Evolutionary conservation across 2,797 vertebrate genomes (phyloP).

Genomic region (Caiman crocodilus): DNA sequence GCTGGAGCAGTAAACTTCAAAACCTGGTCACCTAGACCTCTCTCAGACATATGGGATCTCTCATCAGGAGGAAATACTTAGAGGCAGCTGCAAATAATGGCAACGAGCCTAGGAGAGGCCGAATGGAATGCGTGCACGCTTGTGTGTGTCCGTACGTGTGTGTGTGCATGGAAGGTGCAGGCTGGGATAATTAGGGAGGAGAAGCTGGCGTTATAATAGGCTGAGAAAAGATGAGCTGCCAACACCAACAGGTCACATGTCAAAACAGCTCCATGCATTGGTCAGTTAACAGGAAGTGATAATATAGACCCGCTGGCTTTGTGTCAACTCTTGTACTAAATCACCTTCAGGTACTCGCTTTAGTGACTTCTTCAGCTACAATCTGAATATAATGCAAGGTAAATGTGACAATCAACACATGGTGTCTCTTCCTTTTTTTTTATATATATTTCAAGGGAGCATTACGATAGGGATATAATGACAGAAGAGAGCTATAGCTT

Average conservation of each 20-base stretch:
- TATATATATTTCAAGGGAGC: neutral
- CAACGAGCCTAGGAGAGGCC: neutral
- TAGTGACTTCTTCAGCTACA: constrained; percentile 6
- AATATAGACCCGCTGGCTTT: neutral
- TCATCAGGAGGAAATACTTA: neutral
- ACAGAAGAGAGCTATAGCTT: neutral
- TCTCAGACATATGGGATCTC: neutral
- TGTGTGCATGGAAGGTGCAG: neutral
- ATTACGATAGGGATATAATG: neutral
- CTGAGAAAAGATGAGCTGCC: neutral
- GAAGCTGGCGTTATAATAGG: neutral
- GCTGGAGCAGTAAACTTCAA: neutral
- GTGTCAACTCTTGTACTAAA: neutral
- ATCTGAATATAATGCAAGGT: neutral
- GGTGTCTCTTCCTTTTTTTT: constrained; percentile 6
- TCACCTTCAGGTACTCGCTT: neutral
- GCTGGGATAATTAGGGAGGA: constrained; percentile 4
- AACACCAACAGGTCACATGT: neutral
- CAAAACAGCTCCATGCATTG: neutral
- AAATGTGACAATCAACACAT: neutral
- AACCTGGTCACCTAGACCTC: rapidly evolving
- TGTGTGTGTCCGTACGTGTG: neutral
- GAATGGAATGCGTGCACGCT: neutral
- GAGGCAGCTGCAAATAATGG: neutral
- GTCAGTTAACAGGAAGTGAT: neutral